phyloP scores from a whole-genome alignment of 2,113 vertebrate species.

The Petromus typicus region DNA sequence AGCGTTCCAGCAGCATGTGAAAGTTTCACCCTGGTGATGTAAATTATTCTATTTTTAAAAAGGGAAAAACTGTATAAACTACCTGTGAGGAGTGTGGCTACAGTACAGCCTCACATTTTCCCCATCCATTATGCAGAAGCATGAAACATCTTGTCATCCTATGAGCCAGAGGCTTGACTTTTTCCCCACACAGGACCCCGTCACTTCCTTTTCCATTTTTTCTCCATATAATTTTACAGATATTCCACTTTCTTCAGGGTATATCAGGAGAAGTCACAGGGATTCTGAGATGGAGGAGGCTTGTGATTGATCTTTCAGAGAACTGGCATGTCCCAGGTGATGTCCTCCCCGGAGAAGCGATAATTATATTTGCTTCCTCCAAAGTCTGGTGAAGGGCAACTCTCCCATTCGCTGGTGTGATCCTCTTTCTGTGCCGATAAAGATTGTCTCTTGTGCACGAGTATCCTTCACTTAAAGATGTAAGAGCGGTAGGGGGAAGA shows the following conservation, averaged over 20 bases:
- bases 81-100: not conserved
- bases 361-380: constrained; percentile 20
- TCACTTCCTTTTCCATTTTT: not conserved
- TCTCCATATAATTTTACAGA: not conserved
- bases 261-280: not conserved
- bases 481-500: not conserved
- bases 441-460: constrained; percentile 35
- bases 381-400: constrained; percentile 34
- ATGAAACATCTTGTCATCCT: not conserved
- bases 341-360: constrained; percentile 29
- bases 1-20: not conserved
- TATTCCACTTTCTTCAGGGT: not conserved
- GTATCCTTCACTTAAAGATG: not conserved
- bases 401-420: constrained; percentile 46
- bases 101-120: not conserved
- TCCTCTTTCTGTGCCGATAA: constrained; percentile 39
- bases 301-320: not conserved
- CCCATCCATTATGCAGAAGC: not conserved
- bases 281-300: not conserved
- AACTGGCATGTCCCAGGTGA: not conserved
- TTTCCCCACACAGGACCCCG: fast-evolving
- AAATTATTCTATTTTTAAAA: not conserved
- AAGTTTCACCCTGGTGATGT: not conserved
- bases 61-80: not conserved
- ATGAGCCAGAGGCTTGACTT: not conserved